Conservation (phyloP, 2,797 vertebrate species). For the Lepilemur septentrionalis region DNA sequence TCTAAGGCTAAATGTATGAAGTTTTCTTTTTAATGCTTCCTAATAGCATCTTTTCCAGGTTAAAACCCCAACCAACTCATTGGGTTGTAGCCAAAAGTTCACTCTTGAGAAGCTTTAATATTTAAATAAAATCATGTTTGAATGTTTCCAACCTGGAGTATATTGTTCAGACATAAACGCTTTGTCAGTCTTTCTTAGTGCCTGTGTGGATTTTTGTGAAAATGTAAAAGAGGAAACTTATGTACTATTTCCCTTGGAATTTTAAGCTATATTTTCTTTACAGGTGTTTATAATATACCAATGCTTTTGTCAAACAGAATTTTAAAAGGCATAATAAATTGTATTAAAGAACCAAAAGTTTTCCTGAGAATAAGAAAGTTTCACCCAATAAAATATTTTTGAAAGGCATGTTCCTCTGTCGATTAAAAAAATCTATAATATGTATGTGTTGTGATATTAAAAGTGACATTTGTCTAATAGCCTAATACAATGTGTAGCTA, state of each 20-base stretch:
- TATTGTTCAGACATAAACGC: constrained; percentile 80
- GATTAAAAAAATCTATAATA: constrained; percentile 78
- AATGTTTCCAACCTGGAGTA: constrained; percentile 84
- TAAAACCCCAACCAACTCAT: constrained; percentile 61
- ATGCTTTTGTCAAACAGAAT: constrained; percentile 86
- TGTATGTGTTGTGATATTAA: constrained; percentile 85
- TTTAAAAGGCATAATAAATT: constrained; percentile 87
- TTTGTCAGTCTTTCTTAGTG: constrained; percentile 85
- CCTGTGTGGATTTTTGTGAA: constrained; percentile 85
- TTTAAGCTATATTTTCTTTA: constrained; percentile 89
- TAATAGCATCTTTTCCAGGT: constrained; percentile 56
- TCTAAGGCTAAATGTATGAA: not conserved
- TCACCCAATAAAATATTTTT: constrained; percentile 88
- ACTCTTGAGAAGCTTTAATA: constrained; percentile 72
- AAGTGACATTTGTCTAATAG: constrained; percentile 82
- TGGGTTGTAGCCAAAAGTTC: constrained; percentile 76
- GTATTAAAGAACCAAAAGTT: constrained; percentile 84
- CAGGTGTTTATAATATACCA: constrained; percentile 87
- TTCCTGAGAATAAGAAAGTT: constrained; percentile 83
- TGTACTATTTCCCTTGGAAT: constrained; percentile 83
- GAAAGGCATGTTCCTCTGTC: constrained; percentile 83
- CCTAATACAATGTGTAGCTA: constrained; percentile 85
- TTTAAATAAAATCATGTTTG: constrained; percentile 71
- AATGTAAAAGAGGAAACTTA: constrained; percentile 81
- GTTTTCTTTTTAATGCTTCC: constrained; percentile 49